Evolutionary conservation across 2,888 invertebrate species (phyloP).

Genomic region (Andrena marginata): DNA sequence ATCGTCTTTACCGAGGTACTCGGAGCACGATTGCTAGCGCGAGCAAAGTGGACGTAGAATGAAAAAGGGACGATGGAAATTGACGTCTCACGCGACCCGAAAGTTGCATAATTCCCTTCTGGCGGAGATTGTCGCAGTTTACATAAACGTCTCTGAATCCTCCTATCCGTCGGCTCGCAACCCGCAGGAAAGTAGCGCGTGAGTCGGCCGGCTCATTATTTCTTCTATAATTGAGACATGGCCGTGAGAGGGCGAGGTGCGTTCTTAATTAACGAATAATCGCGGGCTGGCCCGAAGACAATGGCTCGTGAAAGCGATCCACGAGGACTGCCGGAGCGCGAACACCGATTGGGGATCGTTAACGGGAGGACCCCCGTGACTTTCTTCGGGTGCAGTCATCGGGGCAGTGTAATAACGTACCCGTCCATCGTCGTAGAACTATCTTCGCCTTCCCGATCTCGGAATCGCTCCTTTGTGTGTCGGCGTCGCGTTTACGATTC

Average conservation of each 20-base stretch:
- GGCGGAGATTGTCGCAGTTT: slow-evolving; percentile 64
- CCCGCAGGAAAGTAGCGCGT: slow-evolving; percentile 29
- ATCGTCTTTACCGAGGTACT: no score
- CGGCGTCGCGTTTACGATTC: neutral
- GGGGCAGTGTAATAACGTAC: slow-evolving; percentile 31
- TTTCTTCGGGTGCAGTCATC: slow-evolving; percentile 58
- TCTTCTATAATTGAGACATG: slow-evolving; percentile 55
- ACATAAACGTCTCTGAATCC: slow-evolving; percentile 48
- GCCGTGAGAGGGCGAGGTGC: neutral
- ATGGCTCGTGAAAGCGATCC: slow-evolving; percentile 68
- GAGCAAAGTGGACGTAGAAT: no score
- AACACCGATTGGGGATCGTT: slow-evolving; percentile 65
- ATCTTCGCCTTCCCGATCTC: slow-evolving; percentile 17
- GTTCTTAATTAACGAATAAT: slow-evolving; percentile 67
- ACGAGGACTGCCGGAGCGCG: slow-evolving; percentile 40
- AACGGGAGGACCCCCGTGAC: slow-evolving; percentile 40
- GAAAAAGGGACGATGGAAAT: slow-evolving; percentile 36
- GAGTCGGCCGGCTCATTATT: slow-evolving; percentile 49
- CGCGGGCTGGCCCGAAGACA: slow-evolving; percentile 57
- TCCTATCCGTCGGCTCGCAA: neutral
- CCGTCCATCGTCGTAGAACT: slow-evolving; percentile 32
- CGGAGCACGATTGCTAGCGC: no score
- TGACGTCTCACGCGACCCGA: slow-evolving; percentile 33
- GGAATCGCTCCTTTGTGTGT: slow-evolving; percentile 37
- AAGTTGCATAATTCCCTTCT: slow-evolving; percentile 48